phyloP scores from a whole-genome alignment of 2,113 vertebrate genomes.

The Isichthys henryi region DNA sequence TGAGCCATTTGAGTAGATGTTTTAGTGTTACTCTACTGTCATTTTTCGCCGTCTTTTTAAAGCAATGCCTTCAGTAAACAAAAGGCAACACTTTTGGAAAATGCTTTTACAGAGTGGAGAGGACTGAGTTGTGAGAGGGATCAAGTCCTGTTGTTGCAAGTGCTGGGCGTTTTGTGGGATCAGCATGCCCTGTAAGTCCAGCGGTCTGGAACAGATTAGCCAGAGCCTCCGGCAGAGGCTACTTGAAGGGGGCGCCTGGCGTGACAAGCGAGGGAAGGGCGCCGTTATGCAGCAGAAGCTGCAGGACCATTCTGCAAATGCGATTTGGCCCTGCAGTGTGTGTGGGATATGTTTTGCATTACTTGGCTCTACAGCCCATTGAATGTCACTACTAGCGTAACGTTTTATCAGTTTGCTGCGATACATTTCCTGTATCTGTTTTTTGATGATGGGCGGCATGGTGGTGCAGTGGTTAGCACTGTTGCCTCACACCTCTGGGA shows the following conservation, averaged over 20 bases:
- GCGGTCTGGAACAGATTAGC: constrained; percentile 1
- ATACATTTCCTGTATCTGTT: background rate
- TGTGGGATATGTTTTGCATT: background rate
- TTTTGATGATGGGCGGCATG: no score
- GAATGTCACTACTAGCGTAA: background rate
- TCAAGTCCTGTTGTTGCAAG: background rate
- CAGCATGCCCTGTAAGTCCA: background rate
- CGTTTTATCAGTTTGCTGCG: background rate
- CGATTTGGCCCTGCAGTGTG: background rate
- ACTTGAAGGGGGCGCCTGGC: background rate
- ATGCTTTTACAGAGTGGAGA: background rate
- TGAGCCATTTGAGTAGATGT: background rate
- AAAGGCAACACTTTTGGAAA: background rate
- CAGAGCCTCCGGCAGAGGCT: background rate
- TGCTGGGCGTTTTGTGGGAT: background rate
- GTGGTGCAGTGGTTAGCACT: no score
- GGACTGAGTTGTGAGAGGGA: background rate
- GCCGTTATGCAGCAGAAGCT: background rate
- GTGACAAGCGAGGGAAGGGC: background rate
- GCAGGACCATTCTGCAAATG: background rate
- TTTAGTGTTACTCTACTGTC: background rate
- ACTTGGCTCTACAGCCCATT: background rate
- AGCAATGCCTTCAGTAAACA: background rate
- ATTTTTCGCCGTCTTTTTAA: background rate
- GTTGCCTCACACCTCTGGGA: no score